These are phyloP conservation scores for Ormyrus labotus DNA, from an alignment of 2,888 invertebrate species.

Conservation along the genomic window DNA sequence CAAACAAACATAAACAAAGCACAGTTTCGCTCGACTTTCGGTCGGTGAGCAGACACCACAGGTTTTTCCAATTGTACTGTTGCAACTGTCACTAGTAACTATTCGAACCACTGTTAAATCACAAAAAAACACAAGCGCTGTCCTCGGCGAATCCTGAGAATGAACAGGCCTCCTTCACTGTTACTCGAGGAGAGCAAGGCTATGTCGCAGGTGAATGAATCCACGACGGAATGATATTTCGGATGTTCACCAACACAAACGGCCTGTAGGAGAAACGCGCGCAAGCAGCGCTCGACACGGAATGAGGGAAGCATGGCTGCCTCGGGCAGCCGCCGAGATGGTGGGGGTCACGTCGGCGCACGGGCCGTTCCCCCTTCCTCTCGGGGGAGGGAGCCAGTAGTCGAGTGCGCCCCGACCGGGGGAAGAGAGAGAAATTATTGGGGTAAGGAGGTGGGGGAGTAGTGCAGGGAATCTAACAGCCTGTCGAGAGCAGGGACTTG, in stretches of 20 bases:
- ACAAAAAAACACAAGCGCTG: too few relatives aligned
- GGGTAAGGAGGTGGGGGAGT: constrained; percentile 52
- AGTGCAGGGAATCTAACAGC: constrained; percentile 26
- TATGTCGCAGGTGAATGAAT: too few relatives aligned
- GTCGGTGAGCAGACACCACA: too few relatives aligned
- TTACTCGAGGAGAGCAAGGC: too few relatives aligned
- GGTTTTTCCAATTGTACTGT: too few relatives aligned
- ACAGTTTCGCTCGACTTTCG: constrained; percentile 25
- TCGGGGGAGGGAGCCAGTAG: constrained; percentile 51
- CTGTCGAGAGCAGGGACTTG: constrained; percentile 46
- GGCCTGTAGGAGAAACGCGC: constrained; percentile 44
- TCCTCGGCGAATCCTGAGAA: too few relatives aligned
- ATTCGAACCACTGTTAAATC: too few relatives aligned
- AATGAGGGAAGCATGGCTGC: constrained; percentile 57
- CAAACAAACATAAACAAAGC: not conserved
- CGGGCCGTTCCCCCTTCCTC: not conserved
- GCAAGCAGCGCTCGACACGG: constrained; percentile 55
- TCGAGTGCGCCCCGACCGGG: constrained; percentile 45
- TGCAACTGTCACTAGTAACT: too few relatives aligned
- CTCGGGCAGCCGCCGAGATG: constrained; percentile 15
- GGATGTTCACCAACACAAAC: not conserved
- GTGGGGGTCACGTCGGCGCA: not conserved
- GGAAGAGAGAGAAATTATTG: constrained; percentile 53
- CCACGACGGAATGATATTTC: too few relatives aligned
- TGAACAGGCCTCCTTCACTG: too few relatives aligned